Percentiles rank a stretch among this genome's conserved stretches.
Conservation (phyloP, 2,797 vertebrate genomes). For the Clarias platycephalus region DNA sequence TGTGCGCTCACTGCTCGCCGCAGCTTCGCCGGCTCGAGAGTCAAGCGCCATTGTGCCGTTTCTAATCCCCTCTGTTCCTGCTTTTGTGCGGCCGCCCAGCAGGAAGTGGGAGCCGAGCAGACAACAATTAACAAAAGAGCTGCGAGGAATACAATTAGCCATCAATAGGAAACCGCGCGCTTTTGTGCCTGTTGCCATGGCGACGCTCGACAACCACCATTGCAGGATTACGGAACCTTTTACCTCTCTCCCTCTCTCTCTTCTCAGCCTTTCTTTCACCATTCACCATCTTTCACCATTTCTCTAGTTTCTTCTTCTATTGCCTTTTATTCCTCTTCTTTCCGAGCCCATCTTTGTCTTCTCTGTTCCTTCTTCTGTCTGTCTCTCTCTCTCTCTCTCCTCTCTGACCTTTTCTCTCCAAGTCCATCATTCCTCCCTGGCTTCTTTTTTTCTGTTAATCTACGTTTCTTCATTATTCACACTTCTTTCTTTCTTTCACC, state of each 20-base stretch:
- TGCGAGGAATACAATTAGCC: conserved; percentile 88
- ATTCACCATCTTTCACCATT: background rate
- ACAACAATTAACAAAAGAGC: conserved; percentile 89
- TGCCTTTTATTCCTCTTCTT: conserved; percentile 41
- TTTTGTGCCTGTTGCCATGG: conserved; percentile 85
- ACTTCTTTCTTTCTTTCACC: background rate
- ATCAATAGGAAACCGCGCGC: conserved; percentile 85
- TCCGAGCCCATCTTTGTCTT: background rate
- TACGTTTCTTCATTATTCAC: background rate
- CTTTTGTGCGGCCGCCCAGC: conserved; percentile 84
- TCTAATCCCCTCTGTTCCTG: conserved; percentile 84
- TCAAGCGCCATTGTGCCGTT: conserved; percentile 77
- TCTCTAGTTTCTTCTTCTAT: background rate
- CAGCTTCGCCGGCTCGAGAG: conserved; percentile 62
- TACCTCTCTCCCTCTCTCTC: conserved; percentile 46
- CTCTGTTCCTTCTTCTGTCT: background rate
- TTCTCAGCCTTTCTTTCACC: conserved; percentile 7
- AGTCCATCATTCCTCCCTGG: background rate
- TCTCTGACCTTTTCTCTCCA: background rate
- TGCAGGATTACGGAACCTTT: conserved; percentile 77
- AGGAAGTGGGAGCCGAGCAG: conserved; percentile 86
- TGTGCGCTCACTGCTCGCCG: conserved; percentile 56
- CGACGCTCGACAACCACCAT: conserved; percentile 81
- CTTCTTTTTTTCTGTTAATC: background rate
- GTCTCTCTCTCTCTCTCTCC: background rate